Percentiles rank a stretch among this genome's conserved stretches.
phyloP scores from a whole-genome alignment of 1,140 invertebrate species.

The Cheumatopsyche charites region DNA sequence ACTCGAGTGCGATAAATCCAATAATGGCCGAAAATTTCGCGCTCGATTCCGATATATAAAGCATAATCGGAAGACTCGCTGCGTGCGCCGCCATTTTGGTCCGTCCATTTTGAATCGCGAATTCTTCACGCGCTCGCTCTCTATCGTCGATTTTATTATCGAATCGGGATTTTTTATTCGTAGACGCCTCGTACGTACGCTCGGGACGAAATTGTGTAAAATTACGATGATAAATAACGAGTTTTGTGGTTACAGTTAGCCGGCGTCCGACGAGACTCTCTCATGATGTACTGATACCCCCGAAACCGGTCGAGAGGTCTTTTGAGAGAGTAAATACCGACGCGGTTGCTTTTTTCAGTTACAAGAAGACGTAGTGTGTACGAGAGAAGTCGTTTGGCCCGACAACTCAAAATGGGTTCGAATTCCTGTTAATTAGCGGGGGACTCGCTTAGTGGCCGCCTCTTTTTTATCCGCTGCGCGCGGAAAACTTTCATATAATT shows the following conservation, averaged over 20 bases:
- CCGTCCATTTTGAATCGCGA: conserved; percentile 17
- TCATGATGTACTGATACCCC: conserved; percentile 33
- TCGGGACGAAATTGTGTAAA: background rate
- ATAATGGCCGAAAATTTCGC: conserved; percentile 24
- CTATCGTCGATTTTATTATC: no score
- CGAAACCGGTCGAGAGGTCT: conserved; percentile 35
- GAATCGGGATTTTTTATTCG: background rate
- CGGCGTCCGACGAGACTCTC: conserved; percentile 17
- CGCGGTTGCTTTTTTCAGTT: conserved; percentile 40
- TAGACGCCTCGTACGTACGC: background rate
- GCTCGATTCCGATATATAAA: conserved; percentile 4
- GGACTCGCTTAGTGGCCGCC: conserved; percentile 36
- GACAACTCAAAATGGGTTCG: conserved; percentile 42
- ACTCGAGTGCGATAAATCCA: conserved; percentile 37
- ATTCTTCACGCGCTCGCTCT: background rate
- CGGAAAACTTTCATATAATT: conserved; percentile 23
- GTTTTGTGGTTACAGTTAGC: conserved; percentile 36
- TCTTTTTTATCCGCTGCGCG: conserved; percentile 6
- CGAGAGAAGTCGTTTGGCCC: conserved; percentile 44
- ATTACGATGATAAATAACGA: conserved; percentile 16
- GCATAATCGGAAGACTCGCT: background rate
- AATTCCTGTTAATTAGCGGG: conserved; percentile 48
- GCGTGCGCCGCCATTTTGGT: conserved; percentile 2
- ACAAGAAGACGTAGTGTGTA: conserved; percentile 45
- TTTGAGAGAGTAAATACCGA: conserved; percentile 39